phyloP scores from a whole-genome alignment of 2,888 invertebrate species.

The Melanotus villosus region DNA sequence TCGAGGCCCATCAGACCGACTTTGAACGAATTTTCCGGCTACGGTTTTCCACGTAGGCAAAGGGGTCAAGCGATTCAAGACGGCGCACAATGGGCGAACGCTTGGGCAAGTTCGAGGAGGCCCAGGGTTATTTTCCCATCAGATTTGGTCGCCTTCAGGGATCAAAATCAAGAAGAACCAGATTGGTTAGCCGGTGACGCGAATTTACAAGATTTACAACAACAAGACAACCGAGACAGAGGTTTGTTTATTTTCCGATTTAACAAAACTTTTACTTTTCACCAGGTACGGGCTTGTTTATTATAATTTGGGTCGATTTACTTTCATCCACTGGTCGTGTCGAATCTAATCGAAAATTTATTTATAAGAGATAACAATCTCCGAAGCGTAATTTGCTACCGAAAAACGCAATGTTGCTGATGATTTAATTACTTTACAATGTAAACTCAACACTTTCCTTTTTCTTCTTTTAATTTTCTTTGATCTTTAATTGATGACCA shows the following conservation, averaged over 20 bases:
- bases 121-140: constrained; percentile 68
- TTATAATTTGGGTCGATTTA: constrained; percentile 20
- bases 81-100: constrained; percentile 40
- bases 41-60: constrained; percentile 43
- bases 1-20: constrained; percentile 4
- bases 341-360: neutral
- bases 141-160: constrained; percentile 66
- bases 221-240: constrained; percentile 73
- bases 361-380: constrained; percentile 2
- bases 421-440: neutral
- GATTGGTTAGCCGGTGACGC: constrained; percentile 56
- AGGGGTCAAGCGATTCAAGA: constrained; percentile 39
- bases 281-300: neutral
- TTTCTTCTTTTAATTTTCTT: no score
- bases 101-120: constrained; percentile 57
- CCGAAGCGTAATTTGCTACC: neutral
- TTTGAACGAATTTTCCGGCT: constrained; percentile 15
- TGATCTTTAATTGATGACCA: no score
- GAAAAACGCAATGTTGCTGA: neutral
- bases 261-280: constrained; percentile 25
- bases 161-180: constrained; percentile 60
- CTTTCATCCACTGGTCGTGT: constrained; percentile 13
- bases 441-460: no score
- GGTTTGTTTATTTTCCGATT: constrained; percentile 69
- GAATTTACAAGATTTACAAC: constrained; percentile 75